A percentile compares a stretch with the other conserved stretches of the same genome.
These are phyloP conservation scores for Tricholaema leucomelas DNA, from an alignment of 2,113 vertebrate genomes.

Conservation along the genomic window DNA sequence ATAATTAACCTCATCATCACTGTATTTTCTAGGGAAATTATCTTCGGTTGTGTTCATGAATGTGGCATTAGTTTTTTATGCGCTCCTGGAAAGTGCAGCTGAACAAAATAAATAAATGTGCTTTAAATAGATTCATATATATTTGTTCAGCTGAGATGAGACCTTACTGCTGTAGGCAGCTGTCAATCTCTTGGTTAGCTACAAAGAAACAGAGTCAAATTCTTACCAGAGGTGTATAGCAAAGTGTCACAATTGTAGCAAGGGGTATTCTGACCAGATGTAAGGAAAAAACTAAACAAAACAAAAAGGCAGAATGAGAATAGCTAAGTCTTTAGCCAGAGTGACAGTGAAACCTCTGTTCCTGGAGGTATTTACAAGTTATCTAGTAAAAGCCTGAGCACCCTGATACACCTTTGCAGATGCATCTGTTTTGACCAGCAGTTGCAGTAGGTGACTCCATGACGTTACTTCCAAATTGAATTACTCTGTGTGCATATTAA, in stretches of 20 bases:
- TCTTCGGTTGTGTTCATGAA: constrained; percentile 23
- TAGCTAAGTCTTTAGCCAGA: not conserved
- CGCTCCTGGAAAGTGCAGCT: not conserved
- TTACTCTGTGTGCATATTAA: not conserved
- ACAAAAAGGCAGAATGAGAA: not conserved
- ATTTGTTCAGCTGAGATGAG: not conserved
- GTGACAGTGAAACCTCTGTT: not conserved
- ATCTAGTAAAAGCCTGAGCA: not conserved
- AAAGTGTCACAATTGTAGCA: not conserved
- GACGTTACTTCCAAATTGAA: not conserved
- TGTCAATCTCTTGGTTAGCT: not conserved
- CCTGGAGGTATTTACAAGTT: not conserved
- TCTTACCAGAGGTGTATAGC: not conserved
- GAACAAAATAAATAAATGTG: not conserved
- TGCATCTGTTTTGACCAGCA: not conserved
- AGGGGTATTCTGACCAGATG: not conserved
- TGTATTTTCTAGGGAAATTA: constrained; percentile 52
- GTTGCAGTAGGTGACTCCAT: not conserved
- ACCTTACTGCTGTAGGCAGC: not conserved
- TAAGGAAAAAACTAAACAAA: too few species aligned
- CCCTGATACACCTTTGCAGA: not conserved
- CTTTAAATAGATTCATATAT: not conserved
- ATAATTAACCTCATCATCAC: constrained; percentile 62
- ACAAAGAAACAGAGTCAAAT: not conserved
- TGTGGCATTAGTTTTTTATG: constrained; percentile 25